Evolutionary conservation across 2,797 vertebrate species (phyloP), one percentile per base, ranked within the genome.

Genomic region (Coranthus polyacanthus): DNA sequence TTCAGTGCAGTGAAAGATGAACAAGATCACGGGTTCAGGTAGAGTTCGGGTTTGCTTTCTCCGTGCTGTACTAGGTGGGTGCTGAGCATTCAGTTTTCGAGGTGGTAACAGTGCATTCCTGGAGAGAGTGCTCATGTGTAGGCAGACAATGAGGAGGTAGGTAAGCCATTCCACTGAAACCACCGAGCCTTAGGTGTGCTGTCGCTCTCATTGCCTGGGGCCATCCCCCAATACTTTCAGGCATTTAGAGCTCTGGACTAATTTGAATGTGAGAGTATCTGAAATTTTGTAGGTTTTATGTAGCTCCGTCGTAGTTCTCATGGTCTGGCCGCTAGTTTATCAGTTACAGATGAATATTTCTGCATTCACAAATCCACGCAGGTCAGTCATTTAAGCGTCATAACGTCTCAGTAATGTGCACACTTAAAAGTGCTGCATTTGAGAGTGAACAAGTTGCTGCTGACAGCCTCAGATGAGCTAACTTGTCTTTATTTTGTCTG

Each of bases 401-500:
- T 13, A 2, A 13, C 47, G 22, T 68, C 20, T 61, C 8, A 45
- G 10, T 66, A 54, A 61, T 64, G 4, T 39, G 15, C 42, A 1
- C 45, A 17, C 72, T 64, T 47, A 36, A n/a, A n/a, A 64, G 45
- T 45, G 16, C 24, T 49, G 26, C n/a, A 36, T 52, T 20, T 56
- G 51, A 55, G 39, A 29, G 49, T 37, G 11, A 54, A 38, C 51
- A 37, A 61, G 60, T 16, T 12, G 45, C 50, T 20, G 12, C 22
- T 47, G 43, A 50, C 54, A 21, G 56, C 26, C 50, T 66, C 66
- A 61, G 62, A 79, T 68, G 71, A 82, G 60, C 75, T 57, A 57
- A 80, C 70, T 68, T 80, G 72, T 71, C 79, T 87, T 88, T 73
- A 82, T 86, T 79, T 85, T 62, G 62, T 79, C 75, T 67, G 67